A percentile compares a stretch with the other conserved stretches of the same genome.
phyloP scores from a whole-genome alignment of 2,888 invertebrate species.

The Ophion slaviceki region DNA sequence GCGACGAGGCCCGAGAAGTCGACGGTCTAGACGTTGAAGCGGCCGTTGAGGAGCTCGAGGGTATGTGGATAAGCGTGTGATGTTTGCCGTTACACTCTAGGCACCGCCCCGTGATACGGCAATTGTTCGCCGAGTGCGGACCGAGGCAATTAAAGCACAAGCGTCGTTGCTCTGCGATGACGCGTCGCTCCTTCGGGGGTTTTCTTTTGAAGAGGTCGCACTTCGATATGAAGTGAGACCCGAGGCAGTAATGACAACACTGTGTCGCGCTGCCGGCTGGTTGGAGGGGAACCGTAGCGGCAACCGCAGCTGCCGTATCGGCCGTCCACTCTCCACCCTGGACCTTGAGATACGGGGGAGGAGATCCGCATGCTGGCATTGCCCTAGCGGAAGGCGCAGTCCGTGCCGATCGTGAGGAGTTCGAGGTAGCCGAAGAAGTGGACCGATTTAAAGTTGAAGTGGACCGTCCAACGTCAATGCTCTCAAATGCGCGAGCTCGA shows the following conservation, averaged over 20 bases:
- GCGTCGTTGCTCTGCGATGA: neutral
- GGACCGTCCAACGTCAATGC: no score
- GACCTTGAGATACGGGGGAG: neutral
- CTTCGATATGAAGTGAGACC: neutral
- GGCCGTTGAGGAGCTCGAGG: no score
- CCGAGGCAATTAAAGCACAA: slow-evolving; percentile 26
- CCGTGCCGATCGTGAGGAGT: no score
- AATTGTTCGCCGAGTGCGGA: slow-evolving; percentile 14
- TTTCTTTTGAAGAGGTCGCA: neutral
- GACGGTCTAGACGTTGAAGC: no score
- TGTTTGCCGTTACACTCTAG: slow-evolving; percentile 13
- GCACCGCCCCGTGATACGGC: slow-evolving; percentile 8
- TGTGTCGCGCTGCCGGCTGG: neutral
- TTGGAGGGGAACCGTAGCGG: neutral
- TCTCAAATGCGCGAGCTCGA: no score
- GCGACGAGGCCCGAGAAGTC: no score
- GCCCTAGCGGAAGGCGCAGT: neutral
- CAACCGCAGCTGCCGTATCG: neutral
- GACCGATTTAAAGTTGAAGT: no score
- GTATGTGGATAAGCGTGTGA: neutral
- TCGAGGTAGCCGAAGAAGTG: no score
- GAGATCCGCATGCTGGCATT: neutral
- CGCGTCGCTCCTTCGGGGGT: neutral
- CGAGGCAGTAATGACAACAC: slow-evolving; percentile 6
- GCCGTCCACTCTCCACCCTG: neutral